Conservation (phyloP, 2,113 vertebrate genomes). For the human region GRCh38 chr11:38094501-38095000, state of each 20-base stretch:
- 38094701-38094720: neutral
- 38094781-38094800: neutral
- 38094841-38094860: neutral
- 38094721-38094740: neutral
- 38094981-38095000: neutral
- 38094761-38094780: neutral
- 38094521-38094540: too few relatives aligned
- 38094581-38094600: neutral
- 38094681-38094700: neutral
- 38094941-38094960: neutral
- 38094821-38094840: neutral
- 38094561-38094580: neutral
- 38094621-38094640: neutral
- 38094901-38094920: accelerated
- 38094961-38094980: neutral
- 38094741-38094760: neutral
- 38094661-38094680: neutral
- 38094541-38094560: too few relatives aligned
- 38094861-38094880: neutral
- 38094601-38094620: neutral
- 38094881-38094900: neutral
- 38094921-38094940: neutral
- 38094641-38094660: neutral
- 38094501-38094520: too few relatives aligned
- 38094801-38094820: neutral